phyloP scores from a whole-genome alignment of 2,797 vertebrate species.

The Meda fulgida region DNA sequence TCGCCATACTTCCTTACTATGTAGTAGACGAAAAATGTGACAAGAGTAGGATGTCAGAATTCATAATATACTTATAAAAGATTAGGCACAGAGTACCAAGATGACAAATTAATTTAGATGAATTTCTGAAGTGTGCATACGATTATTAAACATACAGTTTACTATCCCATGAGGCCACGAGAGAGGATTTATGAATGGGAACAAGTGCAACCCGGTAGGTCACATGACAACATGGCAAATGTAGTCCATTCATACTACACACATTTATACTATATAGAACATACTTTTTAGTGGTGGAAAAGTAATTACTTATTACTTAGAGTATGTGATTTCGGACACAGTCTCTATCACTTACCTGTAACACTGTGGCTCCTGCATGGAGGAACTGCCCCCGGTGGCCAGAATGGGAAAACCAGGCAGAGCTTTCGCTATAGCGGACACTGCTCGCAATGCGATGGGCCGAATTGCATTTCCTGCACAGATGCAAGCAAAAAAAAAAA shows the following conservation, averaged over 20 bases:
- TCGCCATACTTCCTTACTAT: not conserved
- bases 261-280: not conserved
- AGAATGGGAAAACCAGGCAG: slow-evolving; percentile 89
- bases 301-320: not conserved
- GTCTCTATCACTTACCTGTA: not conserved
- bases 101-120: not conserved
- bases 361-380: slow-evolving; percentile 87
- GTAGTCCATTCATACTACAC: not conserved
- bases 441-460: slow-evolving; percentile 87
- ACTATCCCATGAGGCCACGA: not conserved
- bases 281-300: not conserved
- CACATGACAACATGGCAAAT: not conserved
- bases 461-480: slow-evolving; percentile 87
- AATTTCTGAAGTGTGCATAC: not conserved
- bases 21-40: not conserved
- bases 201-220: not conserved
- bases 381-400: slow-evolving; percentile 96
- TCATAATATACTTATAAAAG: not conserved
- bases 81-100: not conserved
- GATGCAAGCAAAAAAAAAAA: slow-evolving; percentile 14
- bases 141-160: not conserved
- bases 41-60: not conserved
- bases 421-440: slow-evolving; percentile 85
- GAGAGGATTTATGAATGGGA: not conserved
- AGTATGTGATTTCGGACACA: no score